Evolutionary conservation across 2,888 invertebrate genomes (phyloP), one percentile per base, ranked within the genome.

Genomic region (Alsophila aescularia): DNA sequence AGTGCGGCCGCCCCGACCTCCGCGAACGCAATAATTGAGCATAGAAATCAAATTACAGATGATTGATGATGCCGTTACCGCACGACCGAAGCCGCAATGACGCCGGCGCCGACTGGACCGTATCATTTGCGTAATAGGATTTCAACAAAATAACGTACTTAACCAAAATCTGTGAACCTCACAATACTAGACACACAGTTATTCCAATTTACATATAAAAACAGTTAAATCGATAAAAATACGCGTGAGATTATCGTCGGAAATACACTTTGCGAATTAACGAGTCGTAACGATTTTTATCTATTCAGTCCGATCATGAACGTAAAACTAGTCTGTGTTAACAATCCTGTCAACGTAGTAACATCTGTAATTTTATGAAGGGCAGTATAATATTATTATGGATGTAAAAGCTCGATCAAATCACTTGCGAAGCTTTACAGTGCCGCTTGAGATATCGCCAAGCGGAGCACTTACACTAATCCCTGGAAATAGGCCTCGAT

Each of bases 41-140:
- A 89, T 90, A 90, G 90, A 90, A 91, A 91, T 90, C 90, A 90
- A 90, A 91, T 91, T 90, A 90, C 85, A 84, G 88, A 90, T 86
- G 90, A 91, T 91, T 90, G 90, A 90, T 86, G 88, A 89, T 90
- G 81, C 90, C 90, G 91, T 90, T 91, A 89, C 81, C 65, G 87
- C 88, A 89, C 88, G 87, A 86, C 81, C 77, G 80, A 77, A 83
- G 87, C 86, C 82, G 83, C 89, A 87, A 83, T 83, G 86, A 83
- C 83, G 52, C 39, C 73, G 78, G 71, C 73, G 78, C 71, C 75
- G 82, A 82, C 72, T 79, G 76, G 78, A 85, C 81, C 85, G 83
- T 87, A 86, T 85, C 86, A 86, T 87, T 88, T 87, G 82, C 83
- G 77, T 88, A 81, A 86, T 83, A 82, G 69, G 77, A 87, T 83